phyloP scores from a whole-genome alignment of 2,888 invertebrate genomes.

The Apomyelois bistriatella region DNA sequence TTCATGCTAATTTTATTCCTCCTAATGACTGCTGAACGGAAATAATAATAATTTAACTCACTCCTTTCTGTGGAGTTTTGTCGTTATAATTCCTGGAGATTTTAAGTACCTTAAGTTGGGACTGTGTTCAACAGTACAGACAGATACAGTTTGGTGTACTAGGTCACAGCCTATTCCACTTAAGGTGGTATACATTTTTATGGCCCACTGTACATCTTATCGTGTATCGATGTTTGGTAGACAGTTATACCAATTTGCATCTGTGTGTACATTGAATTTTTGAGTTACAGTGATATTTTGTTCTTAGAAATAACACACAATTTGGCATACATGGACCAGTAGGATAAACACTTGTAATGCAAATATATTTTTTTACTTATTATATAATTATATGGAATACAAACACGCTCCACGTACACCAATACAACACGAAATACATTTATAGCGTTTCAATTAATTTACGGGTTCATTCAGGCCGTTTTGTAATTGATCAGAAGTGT shows the following conservation, averaged over 20 bases:
- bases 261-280: too few relatives aligned
- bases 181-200: too few relatives aligned
- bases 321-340: background rate
- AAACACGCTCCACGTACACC: background rate
- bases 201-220: too few relatives aligned
- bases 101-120: background rate
- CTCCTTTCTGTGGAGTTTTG: slow-evolving; percentile 7
- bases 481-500: slow-evolving; percentile 15
- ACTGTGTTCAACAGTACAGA: too few relatives aligned
- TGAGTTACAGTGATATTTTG: background rate
- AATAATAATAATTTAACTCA: slow-evolving; percentile 23
- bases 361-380: background rate
- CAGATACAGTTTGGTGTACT: background rate
- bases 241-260: too few relatives aligned
- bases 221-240: too few relatives aligned
- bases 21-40: slow-evolving; percentile 40
- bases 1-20: slow-evolving; percentile 50
- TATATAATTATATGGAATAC: too few relatives aligned
- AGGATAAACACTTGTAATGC: background rate
- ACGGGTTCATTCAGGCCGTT: background rate
- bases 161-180: too few relatives aligned
- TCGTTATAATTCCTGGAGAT: background rate
- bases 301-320: background rate
- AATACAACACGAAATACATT: background rate
- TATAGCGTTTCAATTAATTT: background rate